Conservation (phyloP, 2,888 invertebrate species). For the Capitulum mitella region DNA sequence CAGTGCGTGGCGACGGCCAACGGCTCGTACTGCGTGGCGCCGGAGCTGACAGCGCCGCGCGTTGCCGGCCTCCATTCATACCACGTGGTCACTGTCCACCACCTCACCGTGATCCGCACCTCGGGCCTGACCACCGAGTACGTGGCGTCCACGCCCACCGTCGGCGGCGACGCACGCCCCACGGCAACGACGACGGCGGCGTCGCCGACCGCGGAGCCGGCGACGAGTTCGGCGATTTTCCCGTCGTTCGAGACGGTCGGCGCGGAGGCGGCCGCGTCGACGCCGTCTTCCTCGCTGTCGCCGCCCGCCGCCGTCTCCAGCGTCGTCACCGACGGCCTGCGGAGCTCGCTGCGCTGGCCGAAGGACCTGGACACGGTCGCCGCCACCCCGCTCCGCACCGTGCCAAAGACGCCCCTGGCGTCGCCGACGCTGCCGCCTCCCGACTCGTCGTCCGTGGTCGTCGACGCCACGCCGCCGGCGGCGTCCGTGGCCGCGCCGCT, state of each 20-base stretch:
- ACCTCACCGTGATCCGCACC: neutral
- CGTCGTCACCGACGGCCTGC: neutral
- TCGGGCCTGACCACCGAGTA: neutral
- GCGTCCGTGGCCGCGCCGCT: neutral
- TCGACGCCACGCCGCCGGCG: neutral
- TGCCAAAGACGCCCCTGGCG: neutral
- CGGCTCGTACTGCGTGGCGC: slow-evolving; percentile 8
- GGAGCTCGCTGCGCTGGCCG: neutral
- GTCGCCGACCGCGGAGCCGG: neutral
- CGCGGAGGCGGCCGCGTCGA: neutral
- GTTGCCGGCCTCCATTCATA: neutral
- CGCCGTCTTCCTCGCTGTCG: neutral
- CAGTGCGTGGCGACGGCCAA: slow-evolving; percentile 53
- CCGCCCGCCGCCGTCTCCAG: neutral
- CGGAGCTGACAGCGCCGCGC: neutral
- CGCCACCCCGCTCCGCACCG: neutral
- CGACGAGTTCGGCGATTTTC: neutral
- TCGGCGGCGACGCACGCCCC: neutral
- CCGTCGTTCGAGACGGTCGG: neutral
- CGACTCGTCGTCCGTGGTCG: neutral
- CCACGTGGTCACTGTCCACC: slow-evolving; percentile 2
- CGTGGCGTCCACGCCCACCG: neutral
- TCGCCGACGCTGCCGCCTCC: neutral
- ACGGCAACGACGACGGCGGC: neutral
- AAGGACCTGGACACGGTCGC: neutral